Conservation (phyloP, 2,888 invertebrate genomes). For the Himalopsyche tibetana region DNA sequence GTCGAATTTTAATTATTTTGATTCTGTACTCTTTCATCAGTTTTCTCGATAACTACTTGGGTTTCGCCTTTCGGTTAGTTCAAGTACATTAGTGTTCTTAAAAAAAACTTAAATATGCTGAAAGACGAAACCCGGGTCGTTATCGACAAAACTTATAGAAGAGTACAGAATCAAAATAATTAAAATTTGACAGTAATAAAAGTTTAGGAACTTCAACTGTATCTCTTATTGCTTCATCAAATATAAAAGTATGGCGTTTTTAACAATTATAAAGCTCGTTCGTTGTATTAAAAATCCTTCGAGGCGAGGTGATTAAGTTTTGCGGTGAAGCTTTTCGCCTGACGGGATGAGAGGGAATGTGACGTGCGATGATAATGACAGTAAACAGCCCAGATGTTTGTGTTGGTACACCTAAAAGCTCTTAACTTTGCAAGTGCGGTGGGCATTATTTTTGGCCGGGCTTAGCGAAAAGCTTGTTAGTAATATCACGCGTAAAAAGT, state of each 20-base stretch:
- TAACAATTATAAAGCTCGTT: background rate
- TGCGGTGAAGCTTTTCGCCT: background rate
- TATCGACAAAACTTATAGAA: too few species aligned
- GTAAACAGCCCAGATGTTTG: constrained; percentile 34
- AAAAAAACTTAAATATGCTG: too few species aligned
- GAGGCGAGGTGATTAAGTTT: background rate
- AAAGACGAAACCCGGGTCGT: too few species aligned
- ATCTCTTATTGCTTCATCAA: background rate
- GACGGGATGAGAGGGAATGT: background rate
- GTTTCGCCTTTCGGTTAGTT: too few species aligned
- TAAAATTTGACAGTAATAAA: too few species aligned
- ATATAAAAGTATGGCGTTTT: background rate
- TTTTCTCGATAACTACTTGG: too few species aligned
- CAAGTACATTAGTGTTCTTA: too few species aligned
- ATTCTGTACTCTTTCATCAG: too few species aligned
- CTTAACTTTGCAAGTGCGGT: constrained; percentile 26
- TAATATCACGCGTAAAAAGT: constrained; percentile 21
- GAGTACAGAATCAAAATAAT: too few species aligned
- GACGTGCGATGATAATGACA: constrained; percentile 16
- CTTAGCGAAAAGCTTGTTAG: constrained; percentile 4
- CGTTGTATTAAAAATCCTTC: background rate
- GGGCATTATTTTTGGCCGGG: constrained; percentile 9
- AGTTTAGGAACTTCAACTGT: background rate
- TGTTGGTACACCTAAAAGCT: constrained; percentile 26
- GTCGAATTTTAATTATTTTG: too few species aligned